A percentile compares a stretch with the other conserved stretches of the same genome.
Evolutionary conservation across 1,140 invertebrate species (phyloP).

Genomic region (Diploscapter pachys): DNA sequence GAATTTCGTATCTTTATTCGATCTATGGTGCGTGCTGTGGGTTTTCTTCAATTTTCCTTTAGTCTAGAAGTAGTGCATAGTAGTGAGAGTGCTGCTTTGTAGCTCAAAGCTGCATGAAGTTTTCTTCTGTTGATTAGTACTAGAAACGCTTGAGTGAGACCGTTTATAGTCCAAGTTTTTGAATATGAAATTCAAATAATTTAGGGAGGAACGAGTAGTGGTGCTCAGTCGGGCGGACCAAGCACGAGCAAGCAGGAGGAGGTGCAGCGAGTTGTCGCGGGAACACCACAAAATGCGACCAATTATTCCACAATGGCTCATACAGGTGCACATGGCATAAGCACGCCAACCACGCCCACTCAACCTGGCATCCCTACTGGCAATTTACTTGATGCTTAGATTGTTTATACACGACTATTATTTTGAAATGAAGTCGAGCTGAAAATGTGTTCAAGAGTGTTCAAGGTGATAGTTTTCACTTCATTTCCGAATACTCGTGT

Average conservation of each 20-base stretch:
- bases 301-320: constrained; percentile 40
- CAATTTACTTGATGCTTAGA: constrained; percentile 39
- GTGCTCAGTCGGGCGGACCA: constrained; percentile 22
- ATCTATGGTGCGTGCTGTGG: too few relatives aligned
- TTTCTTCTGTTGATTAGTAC: constrained; percentile 5
- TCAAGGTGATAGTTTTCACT: too few relatives aligned
- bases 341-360: constrained; percentile 16
- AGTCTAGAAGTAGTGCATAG: constrained; percentile 6
- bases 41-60: not conserved
- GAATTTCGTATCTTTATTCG: too few relatives aligned
- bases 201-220: too few relatives aligned
- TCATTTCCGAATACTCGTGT: too few relatives aligned
- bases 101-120: constrained; percentile 15
- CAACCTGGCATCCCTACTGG: constrained; percentile 27
- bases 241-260: constrained; percentile 36
- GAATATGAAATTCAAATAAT: constrained; percentile 8
- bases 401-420: not conserved
- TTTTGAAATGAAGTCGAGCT: not conserved
- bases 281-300: not conserved
- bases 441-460: too few relatives aligned
- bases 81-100: constrained; percentile 1
- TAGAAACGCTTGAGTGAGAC: not conserved
- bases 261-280: constrained; percentile 25
- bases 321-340: constrained; percentile 32
- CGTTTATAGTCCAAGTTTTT: not conserved